Percentiles rank a stretch among this genome's conserved stretches.
phyloP scores from a whole-genome alignment of 2,113 vertebrate species.

The Cryptotis parvus region DNA sequence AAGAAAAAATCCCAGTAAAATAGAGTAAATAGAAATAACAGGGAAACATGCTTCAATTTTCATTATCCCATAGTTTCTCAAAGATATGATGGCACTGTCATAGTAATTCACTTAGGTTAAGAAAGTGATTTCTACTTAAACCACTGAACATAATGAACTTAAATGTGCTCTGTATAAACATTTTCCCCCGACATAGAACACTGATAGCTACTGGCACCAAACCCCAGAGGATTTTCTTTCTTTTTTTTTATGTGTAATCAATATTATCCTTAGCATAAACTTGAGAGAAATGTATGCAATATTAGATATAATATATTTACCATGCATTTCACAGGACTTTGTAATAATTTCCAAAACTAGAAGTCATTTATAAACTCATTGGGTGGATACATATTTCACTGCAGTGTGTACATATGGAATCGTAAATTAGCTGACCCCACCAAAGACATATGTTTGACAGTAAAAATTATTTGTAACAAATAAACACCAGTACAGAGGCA shows the following conservation, averaged over 20 bases:
- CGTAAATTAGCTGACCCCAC: not conserved
- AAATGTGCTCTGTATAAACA: not conserved
- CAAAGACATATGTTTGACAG: not conserved
- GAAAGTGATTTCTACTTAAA: not conserved
- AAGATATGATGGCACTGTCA: not conserved
- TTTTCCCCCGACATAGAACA: accelerated
- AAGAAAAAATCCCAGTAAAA: not conserved
- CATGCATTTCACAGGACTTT: not conserved
- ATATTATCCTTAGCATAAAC: not conserved
- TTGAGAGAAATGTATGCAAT: not conserved
- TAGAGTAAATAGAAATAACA: not conserved
- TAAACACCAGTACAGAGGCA: not conserved
- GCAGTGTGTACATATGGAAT: not conserved
- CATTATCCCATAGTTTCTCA: not conserved
- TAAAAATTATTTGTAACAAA: not conserved
- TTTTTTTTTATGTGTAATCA: not conserved
- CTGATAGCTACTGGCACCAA: not conserved
- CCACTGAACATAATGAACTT: not conserved
- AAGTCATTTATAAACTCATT: not conserved
- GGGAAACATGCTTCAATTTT: not conserved
- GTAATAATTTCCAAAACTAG: not conserved
- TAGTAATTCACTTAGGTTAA: not conserved
- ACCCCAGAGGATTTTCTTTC: not conserved
- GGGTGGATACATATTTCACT: not conserved
- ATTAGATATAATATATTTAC: not conserved